Percentiles rank a stretch among this genome's conserved stretches.
phyloP scores from a whole-genome alignment of 2,888 invertebrate genomes.

The Apantesis nais region DNA sequence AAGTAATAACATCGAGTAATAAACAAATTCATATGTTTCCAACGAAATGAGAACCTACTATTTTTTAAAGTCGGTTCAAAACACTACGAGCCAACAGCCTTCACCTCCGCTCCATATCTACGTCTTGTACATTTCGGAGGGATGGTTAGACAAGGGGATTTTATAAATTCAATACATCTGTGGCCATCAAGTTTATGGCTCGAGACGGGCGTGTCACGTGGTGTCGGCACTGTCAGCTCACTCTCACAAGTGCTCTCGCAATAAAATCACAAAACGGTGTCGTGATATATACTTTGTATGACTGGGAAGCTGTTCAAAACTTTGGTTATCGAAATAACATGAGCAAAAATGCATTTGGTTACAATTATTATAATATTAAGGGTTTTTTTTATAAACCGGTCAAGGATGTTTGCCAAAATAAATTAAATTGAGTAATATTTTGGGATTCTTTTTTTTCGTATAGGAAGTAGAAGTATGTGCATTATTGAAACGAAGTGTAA shows the following conservation, averaged over 20 bases:
- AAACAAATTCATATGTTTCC: too few relatives aligned
- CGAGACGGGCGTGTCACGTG: slow-evolving; percentile 1
- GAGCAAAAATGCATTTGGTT: neutral
- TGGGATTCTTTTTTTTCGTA: too few relatives aligned
- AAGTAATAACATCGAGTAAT: too few relatives aligned
- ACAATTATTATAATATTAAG: neutral
- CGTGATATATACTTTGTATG: neutral
- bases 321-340: neutral
- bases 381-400: neutral
- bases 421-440: neutral
- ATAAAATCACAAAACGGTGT: slow-evolving; percentile 14
- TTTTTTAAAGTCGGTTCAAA: too few relatives aligned
- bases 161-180: slow-evolving; percentile 1
- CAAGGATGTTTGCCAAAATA: neutral
- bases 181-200: slow-evolving; percentile 12
- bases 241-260: slow-evolving; percentile 16
- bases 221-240: slow-evolving; percentile 15
- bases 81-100: neutral
- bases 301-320: neutral
- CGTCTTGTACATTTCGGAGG: neutral
- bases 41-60: too few relatives aligned
- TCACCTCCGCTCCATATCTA: too few relatives aligned
- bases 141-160: neutral
- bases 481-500: too few relatives aligned
- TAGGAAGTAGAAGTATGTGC: too few relatives aligned